Percentiles rank a stretch among this genome's conserved stretches.
phyloP scores from a whole-genome alignment of 2,113 vertebrate genomes.

The Pygoscelis adeliae region DNA sequence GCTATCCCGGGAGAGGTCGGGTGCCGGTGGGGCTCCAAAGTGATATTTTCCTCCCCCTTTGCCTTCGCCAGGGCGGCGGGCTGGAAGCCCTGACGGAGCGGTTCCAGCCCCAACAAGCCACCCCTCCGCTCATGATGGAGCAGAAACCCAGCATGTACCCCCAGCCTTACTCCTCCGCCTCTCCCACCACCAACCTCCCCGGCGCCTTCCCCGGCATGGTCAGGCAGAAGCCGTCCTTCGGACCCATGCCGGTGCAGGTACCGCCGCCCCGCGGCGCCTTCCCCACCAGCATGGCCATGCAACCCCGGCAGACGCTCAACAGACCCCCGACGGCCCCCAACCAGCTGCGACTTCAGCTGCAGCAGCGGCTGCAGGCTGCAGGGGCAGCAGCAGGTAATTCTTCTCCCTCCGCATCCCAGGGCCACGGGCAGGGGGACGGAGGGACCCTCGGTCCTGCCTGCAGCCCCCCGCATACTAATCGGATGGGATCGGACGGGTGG shows the following conservation, averaged over 20 bases:
- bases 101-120: conserved; percentile 77
- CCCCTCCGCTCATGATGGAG: conserved; percentile 81
- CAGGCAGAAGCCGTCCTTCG: conserved; percentile 81
- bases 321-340: conserved; percentile 80
- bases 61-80: conserved; percentile 83
- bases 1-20: not conserved
- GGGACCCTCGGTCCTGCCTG: not conserved
- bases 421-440: not conserved
- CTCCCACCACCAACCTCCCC: conserved; percentile 71
- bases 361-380: conserved; percentile 92
- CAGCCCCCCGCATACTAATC: rapidly evolving
- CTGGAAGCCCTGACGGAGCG: conserved; percentile 83
- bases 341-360: conserved; percentile 89
- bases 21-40: rapidly evolving
- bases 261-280: conserved; percentile 80
- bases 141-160: conserved; percentile 83
- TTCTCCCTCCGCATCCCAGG: not conserved
- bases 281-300: conserved; percentile 77
- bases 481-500: not conserved
- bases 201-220: conserved; percentile 81
- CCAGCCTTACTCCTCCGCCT: conserved; percentile 82
- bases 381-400: conserved; percentile 88
- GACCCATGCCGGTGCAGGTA: conserved; percentile 73
- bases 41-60: not conserved
- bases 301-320: conserved; percentile 76